Conservation (phyloP, 1,140 invertebrate genomes). For the Macrotrachela quadricornifera region DNA sequence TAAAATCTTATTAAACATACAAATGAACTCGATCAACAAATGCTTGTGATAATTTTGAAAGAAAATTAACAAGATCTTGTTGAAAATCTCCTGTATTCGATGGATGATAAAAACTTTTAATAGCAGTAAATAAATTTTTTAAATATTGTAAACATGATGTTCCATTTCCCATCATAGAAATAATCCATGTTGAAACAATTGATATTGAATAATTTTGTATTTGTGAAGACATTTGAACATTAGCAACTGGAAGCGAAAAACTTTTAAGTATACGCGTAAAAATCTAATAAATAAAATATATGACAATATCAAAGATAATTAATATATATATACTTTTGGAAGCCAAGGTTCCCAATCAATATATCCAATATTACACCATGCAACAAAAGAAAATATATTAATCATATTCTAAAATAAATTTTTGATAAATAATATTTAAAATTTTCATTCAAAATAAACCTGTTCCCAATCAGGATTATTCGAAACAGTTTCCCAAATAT, state of each 20-base stretch:
- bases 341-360: slow-evolving; percentile 66
- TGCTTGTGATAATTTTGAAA: neutral
- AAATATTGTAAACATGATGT: slow-evolving; percentile 46
- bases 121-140: slow-evolving; percentile 52
- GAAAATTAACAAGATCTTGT: neutral
- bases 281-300: too few relatives aligned
- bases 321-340: slow-evolving; percentile 31
- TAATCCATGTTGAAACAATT: slow-evolving; percentile 37
- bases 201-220: too few relatives aligned
- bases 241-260: too few relatives aligned
- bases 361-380: slow-evolving; percentile 51
- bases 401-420: slow-evolving; percentile 40
- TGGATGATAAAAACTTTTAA: slow-evolving; percentile 69
- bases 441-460: slow-evolving; percentile 33
- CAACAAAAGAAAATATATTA: slow-evolving; percentile 47
- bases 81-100: slow-evolving; percentile 46
- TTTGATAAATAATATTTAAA: slow-evolving; percentile 8
- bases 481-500: slow-evolving; percentile 49
- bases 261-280: too few relatives aligned
- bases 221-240: too few relatives aligned
- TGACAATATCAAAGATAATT: too few relatives aligned
- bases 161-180: slow-evolving; percentile 35
- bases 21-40: neutral
- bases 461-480: slow-evolving; percentile 47
- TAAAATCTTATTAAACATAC: neutral